Evolutionary conservation across 2,888 invertebrate species (phyloP), one percentile per base, ranked within the genome.

Genomic region (Callimorpha dominula): DNA sequence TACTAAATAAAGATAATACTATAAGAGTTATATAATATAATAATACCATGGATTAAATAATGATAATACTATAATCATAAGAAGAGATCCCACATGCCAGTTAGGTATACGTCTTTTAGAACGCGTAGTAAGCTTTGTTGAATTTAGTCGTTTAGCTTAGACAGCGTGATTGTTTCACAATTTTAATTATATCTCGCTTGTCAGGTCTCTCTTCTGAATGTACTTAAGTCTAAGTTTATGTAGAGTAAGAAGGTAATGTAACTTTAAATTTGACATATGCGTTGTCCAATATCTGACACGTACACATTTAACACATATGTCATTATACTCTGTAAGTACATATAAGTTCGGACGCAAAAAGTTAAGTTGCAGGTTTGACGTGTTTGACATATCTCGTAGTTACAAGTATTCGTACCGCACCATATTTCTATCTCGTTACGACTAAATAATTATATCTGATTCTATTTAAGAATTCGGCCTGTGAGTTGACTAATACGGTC

Each of bases 391-490:
- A 72, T 84, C 68, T 79, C 71, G 81, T 78, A 60, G 20, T 11
- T 60, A 62, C 75, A 82, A 81, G 78, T 80, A 83, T 84, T 80
- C 71, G 76, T 76, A 84, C 77, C 77, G 75, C 78, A 65, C 84
- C 84, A 81, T 84, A 84, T 78, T 72, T 80, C 78, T 68, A 76
- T 77, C 81, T 78, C 69, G 73, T 80, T 77, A 78, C 76, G 80
- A 80, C 76, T 72, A 78, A 78, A 82, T 83, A 84, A 82, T 82
- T 84, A 80, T 82, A 82, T 81, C 82, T 84, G 79, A 82, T 81
- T 79, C 76, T 77, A 80, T 83, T 81, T 83, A 81, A 84, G 83
- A 84, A 85, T 85, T 85, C 63, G 81, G 76, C 71, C 72, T 43
- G 75, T 66, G 69, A 78, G 70, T 81, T 81, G 80, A 82, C 83